phyloP scores from a whole-genome alignment of 2,888 invertebrate genomes.

The Barypeithes pellucidus region DNA sequence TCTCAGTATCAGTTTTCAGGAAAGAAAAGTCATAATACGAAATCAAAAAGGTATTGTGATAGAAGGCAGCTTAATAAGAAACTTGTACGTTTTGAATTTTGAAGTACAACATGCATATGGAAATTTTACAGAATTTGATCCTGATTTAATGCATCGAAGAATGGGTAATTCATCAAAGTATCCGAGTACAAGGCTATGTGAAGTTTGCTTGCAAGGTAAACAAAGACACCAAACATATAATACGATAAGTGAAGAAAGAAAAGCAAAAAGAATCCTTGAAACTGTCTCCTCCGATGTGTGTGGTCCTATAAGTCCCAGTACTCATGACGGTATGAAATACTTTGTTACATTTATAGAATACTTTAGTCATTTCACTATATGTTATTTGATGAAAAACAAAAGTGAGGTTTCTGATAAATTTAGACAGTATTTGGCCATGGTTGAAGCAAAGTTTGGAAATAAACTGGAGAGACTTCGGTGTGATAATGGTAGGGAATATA shows the following conservation, averaged over 20 bases:
- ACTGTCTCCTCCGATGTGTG: not conserved
- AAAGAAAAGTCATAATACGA: constrained; percentile 6
- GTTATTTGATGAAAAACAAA: constrained; percentile 34
- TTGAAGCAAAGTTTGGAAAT: constrained; percentile 36
- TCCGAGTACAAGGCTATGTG: constrained; percentile 39
- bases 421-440: constrained; percentile 40
- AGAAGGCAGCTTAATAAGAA: not conserved
- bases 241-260: not conserved
- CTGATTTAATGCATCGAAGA: constrained; percentile 52
- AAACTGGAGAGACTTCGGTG: constrained; percentile 42
- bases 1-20: constrained; percentile 51
- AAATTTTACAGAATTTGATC: constrained; percentile 29
- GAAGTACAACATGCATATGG: not conserved
- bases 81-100: constrained; percentile 7
- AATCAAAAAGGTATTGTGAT: not conserved
- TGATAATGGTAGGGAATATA: constrained; percentile 53
- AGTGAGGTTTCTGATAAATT: constrained; percentile 47
- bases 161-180: constrained; percentile 57
- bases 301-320: not conserved
- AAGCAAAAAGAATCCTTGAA: not conserved
- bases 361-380: constrained; percentile 43
- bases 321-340: constrained; percentile 45
- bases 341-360: constrained; percentile 50
- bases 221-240: constrained; percentile 30
- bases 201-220: constrained; percentile 54